Percentiles rank a stretch among this genome's conserved stretches.
Conservation (phyloP, 92 coral and sea anemone genomes). For the Palythoa grandiflora region DNA sequence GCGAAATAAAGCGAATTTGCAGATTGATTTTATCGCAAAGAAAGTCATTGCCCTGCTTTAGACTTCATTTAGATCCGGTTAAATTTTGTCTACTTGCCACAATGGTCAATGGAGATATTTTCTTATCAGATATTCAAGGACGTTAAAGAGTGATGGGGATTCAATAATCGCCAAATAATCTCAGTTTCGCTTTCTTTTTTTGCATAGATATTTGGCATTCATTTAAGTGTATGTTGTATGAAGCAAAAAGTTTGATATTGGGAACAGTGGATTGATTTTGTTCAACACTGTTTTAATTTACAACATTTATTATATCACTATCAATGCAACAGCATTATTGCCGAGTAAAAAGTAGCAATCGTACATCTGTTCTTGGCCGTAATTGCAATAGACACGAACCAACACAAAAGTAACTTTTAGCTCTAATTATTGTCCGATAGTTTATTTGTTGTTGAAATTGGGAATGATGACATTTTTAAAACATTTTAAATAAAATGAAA, state of each 20-base stretch:
- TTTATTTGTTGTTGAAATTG: neutral
- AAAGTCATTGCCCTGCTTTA: conserved; percentile 5
- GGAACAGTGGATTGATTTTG: neutral
- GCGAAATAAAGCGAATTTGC: conserved; percentile 30
- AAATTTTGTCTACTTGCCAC: neutral
- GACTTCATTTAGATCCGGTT: conserved; percentile 9
- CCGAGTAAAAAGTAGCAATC: neutral
- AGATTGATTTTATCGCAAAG: conserved; percentile 10
- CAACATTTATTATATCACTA: neutral
- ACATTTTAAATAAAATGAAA: neutral
- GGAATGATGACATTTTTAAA: neutral
- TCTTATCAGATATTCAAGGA: conserved; percentile 9
- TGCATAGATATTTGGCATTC: neutral
- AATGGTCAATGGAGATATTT: conserved; percentile 31
- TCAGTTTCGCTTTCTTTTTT: neutral
- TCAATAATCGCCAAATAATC: conserved; percentile 24
- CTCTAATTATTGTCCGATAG: neutral
- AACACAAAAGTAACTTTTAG: neutral
- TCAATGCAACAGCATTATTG: neutral
- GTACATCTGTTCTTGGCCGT: neutral
- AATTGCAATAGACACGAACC: neutral
- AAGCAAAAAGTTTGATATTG: neutral
- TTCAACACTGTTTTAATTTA: neutral
- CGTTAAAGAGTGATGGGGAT: conserved; percentile 6
- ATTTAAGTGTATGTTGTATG: neutral